These are phyloP conservation scores for Gymnopithys bicolor DNA, from an alignment of 2,797 vertebrate species.

Conservation along the genomic window DNA sequence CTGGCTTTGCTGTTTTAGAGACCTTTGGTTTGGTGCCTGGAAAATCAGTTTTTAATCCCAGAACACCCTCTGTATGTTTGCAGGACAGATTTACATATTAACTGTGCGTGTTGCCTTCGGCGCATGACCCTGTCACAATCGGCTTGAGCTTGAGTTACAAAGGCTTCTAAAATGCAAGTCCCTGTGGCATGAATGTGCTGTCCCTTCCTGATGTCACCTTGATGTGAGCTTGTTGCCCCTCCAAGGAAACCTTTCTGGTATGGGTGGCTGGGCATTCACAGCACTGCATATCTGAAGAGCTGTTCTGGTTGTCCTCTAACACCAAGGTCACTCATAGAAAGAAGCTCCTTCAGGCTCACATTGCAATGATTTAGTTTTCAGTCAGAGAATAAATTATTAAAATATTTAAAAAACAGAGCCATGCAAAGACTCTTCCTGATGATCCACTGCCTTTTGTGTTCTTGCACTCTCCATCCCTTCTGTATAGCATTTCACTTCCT, in stretches of 20 bases:
- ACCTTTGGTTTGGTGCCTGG: neutral
- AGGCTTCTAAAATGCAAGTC: neutral
- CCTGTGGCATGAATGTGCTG: neutral
- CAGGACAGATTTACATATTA: conserved; percentile 25
- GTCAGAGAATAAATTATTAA: neutral
- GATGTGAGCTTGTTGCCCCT: neutral
- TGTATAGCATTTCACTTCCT: neutral
- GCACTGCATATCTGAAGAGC: neutral
- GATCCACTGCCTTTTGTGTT: neutral
- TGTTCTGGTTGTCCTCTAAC: neutral
- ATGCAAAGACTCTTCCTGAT: neutral
- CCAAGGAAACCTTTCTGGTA: neutral
- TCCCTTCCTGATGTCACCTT: neutral
- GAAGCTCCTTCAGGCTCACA: neutral
- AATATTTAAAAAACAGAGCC: neutral
- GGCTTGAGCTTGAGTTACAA: neutral
- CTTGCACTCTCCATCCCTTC: neutral
- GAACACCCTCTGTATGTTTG: neutral
- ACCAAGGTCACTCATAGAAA: neutral
- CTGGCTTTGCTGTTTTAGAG: neutral
- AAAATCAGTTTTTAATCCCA: neutral
- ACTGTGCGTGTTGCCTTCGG: fast-evolving
- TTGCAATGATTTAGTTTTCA: neutral
- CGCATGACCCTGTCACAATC: fast-evolving
- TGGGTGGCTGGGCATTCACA: neutral